A percentile compares a stretch with the other conserved stretches of the same genome.
These are phyloP conservation scores for Campoletis sonorensis DNA, from an alignment of 1,140 invertebrate species.

Conservation along the genomic window DNA sequence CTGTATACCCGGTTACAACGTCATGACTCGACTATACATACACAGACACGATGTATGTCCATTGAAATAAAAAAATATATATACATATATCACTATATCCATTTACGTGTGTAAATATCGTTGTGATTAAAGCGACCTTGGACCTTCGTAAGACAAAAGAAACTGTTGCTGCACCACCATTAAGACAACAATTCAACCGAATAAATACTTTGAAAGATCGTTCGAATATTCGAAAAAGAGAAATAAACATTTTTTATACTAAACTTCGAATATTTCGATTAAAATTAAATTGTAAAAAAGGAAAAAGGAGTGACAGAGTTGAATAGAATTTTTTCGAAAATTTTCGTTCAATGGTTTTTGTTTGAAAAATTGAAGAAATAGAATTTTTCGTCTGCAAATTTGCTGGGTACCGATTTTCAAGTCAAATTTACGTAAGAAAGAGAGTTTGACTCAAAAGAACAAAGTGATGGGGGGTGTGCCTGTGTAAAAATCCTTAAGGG, in stretches of 20 bases:
- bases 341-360: too few species aligned
- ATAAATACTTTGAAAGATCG: background rate
- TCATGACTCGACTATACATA: constrained; percentile 25
- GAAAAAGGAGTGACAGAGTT: too few species aligned
- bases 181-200: background rate
- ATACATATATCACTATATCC: background rate
- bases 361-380: too few species aligned
- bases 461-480: too few species aligned
- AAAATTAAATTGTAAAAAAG: too few species aligned
- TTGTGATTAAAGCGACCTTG: background rate
- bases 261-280: too few species aligned
- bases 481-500: too few species aligned
- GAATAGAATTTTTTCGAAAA: too few species aligned
- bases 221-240: background rate
- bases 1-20: background rate
- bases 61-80: background rate
- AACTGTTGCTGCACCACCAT: background rate
- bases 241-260: background rate
- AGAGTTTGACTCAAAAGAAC: too few species aligned
- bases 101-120: background rate
- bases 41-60: background rate
- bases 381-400: too few species aligned
- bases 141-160: background rate
- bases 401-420: too few species aligned
- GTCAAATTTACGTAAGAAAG: too few species aligned